Base-by-base conservation (phyloP, 2,888 invertebrate species). In the Phalera bucephala region DNA sequence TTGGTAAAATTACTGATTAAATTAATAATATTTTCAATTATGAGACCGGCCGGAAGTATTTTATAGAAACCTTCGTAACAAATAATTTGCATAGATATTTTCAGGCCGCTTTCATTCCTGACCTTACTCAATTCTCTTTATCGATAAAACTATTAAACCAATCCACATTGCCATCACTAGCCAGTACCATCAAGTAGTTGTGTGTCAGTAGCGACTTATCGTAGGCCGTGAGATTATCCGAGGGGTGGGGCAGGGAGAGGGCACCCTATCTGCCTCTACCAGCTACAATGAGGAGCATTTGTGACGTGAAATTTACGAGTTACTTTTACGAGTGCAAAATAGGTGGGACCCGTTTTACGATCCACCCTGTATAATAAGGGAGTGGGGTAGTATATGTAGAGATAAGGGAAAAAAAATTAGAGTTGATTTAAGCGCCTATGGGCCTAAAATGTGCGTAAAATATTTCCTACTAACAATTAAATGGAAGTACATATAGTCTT, bases 281-380 rank as follows among this genome's bases (percentile, higher is more conserved):
- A 64, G 60, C 67, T 69, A 83, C 83, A 82, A 82, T 77, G 80
- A 70, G 69, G 48, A 62, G 78, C 80, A 82, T 80, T 84, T 82
- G 84, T 79, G 83, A 77, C 75, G 72, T 59, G 58, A 71, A 84
- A 83, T 85, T 85, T 87, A 86, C 80, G 86, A 80, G 78, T 60
- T 78, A 72, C 74, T 80, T 85, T 86, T 86, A 86, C 80, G 86
- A 80, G 76, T 81, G 81, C 80, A 71, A 81, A 86, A 84, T 83
- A 84, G 83, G 82, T 84, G 72, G 83, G 79, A 69, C 73, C 66
- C 73, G 68, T 63, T 80, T 84, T 81, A 78, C 65, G 81, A 74
- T 42, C 71, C 74, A 72, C 72, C 80, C 82, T 65, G 79, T 72
- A 75, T 80, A 80, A 80, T 79, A 72, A 76, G 76, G 70, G 73